Base-by-base conservation (phyloP, 2,888 invertebrate genomes). In the Blastobasis adustella region DNA sequence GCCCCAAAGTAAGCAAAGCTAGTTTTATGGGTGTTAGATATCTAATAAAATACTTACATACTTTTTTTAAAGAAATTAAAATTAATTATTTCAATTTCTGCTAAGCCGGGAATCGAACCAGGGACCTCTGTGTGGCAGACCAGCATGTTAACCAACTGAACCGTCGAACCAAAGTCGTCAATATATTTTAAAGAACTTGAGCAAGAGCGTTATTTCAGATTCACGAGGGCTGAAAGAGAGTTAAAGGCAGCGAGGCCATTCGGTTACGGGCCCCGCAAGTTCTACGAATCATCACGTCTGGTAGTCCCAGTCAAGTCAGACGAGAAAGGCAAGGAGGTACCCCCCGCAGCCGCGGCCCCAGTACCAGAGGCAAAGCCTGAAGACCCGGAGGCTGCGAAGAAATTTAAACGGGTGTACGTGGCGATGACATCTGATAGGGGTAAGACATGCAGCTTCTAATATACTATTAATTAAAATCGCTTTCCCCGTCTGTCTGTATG, bases 361-460 rank as follows among this genome's bases (percentile, higher is more conserved):
- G 81, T 84, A 10, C 80, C 79, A 7, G 88, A 82, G 3, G 23
- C 23, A 23, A 69, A 71, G 42, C 50, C 64, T 0, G 72, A 65
- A 0, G 67, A 63, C 0, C 73, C 67, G 9, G 75, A 71, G 0
- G 69, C 55, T 0, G 65, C 64, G 0, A 74, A 73, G 52, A 71
- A 71, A n/a, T 1, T 67, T 1, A 76, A 73, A 53, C 65, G 76
- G 53, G 71, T 95, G 23, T 84, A 92, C 51, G 85, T 95, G 10
- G 94, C 94, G 0, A 80, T 95, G 64, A 92, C 94, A 7, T 94
- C 94, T 37, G 95, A 95, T 73, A 85, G 94, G 82, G 90, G 88
- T 82, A 53, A 40, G 23, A 2, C 3, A 3, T 23, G 23, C 3
- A 23, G n/a, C n/a, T n/a, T n/a, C n/a, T n/a, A n/a, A n/a, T n/a